These are phyloP conservation scores for Equus przewalskii DNA, from an alignment of 2,113 vertebrate genomes.

Conservation along the genomic window DNA sequence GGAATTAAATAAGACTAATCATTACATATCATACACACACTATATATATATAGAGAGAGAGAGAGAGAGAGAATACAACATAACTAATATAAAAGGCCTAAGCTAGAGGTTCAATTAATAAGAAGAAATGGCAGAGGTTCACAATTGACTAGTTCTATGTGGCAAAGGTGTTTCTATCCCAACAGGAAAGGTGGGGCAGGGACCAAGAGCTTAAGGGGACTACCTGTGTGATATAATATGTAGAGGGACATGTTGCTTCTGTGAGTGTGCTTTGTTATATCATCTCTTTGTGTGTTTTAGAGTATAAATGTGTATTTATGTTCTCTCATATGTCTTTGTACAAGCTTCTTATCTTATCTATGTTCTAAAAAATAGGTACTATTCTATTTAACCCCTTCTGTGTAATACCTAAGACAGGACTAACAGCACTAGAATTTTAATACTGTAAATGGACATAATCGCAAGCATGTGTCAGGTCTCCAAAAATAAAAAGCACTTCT, in stretches of 20 bases:
- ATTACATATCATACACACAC: not conserved
- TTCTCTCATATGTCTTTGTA: not conserved
- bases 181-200: not conserved
- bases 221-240: fast-evolving
- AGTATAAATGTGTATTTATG: not conserved
- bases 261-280: not conserved
- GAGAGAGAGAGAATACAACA: not conserved
- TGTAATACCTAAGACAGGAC: not conserved
- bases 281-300: not conserved
- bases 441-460: not conserved
- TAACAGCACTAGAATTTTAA: not conserved
- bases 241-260: not conserved
- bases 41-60: not conserved
- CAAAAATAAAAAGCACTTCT: constrained; percentile 7
- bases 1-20: not conserved
- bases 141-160: not conserved
- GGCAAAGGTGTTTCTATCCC: not conserved
- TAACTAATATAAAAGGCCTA: not conserved
- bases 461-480: not conserved
- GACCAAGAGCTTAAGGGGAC: not conserved
- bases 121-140: not conserved
- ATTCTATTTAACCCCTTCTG: not conserved
- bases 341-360: not conserved
- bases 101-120: not conserved
- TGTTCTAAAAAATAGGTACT: not conserved